Percentiles rank a stretch among this genome's conserved stretches.
phyloP scores from a whole-genome alignment of 2,113 vertebrate species.

The Eulemur rufifrons region DNA sequence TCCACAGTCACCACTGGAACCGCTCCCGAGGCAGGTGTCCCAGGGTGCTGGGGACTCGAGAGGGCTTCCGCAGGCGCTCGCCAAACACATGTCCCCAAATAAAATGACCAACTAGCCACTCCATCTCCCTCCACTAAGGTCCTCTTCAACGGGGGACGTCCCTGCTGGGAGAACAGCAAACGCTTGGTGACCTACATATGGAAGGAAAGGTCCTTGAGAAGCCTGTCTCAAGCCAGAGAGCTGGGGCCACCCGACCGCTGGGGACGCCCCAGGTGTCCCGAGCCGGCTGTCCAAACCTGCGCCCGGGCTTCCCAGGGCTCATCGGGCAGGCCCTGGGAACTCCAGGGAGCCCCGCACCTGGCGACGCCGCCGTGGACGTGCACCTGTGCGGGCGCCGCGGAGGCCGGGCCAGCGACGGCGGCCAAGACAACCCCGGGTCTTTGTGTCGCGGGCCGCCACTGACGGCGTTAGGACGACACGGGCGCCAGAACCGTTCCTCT shows the following conservation, averaged over 20 bases:
- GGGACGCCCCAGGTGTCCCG: background rate
- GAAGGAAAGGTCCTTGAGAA: background rate
- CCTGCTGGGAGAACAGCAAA: background rate
- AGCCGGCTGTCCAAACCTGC: background rate
- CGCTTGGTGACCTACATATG: background rate
- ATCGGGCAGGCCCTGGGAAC: background rate
- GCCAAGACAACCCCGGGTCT: background rate
- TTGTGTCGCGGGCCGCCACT: background rate
- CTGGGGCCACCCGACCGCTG: background rate
- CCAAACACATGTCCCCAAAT: background rate
- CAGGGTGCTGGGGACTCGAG: background rate
- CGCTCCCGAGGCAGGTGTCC: background rate
- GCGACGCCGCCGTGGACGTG: too few relatives aligned
- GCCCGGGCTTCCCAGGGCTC: background rate
- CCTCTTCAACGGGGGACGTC: background rate
- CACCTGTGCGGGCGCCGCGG: too few relatives aligned
- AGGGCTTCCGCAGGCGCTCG: background rate
- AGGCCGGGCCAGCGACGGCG: too few relatives aligned
- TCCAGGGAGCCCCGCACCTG: too few relatives aligned
- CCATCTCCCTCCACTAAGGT: background rate
- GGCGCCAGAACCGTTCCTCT: background rate
- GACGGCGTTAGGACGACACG: background rate
- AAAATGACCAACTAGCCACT: background rate
- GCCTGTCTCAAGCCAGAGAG: background rate
- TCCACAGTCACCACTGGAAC: background rate